Conservation (phyloP, 2,113 vertebrate species). For the Enhydra lutris region DNA sequence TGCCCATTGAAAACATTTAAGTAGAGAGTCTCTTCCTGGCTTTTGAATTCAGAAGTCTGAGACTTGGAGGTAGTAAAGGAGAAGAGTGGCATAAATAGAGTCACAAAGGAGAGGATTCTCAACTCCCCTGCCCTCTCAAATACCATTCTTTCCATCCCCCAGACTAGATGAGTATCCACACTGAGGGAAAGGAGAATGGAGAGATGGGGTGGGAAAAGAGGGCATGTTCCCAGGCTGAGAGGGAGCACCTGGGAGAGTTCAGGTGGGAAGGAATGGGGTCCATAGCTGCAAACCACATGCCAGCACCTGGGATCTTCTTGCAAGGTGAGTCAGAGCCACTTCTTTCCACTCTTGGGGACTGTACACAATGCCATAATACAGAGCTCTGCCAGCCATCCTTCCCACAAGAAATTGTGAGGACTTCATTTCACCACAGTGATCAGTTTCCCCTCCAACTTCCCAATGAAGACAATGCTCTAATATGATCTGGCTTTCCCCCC, state of each 20-base stretch:
- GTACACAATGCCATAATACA: not conserved
- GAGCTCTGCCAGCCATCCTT: not conserved
- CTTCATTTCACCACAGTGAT: not conserved
- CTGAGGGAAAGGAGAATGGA: not conserved
- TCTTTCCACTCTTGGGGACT: not conserved
- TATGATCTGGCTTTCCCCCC: not conserved
- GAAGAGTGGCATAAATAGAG: not conserved
- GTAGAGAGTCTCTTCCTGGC: not conserved
- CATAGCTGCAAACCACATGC: rapidly evolving
- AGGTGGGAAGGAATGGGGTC: not conserved
- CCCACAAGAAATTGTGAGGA: not conserved
- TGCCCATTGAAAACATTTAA: not conserved
- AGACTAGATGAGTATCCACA: not conserved
- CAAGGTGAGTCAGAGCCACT: not conserved
- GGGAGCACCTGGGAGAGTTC: not conserved
- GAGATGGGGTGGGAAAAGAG: not conserved
- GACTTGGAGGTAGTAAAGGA: not conserved
- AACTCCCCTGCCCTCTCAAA: not conserved
- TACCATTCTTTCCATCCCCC: not conserved
- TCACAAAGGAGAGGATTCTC: not conserved
- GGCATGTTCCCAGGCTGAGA: not conserved
- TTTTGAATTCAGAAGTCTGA: not conserved
- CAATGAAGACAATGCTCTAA: not conserved
- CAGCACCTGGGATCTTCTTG: not conserved
- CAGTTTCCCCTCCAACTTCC: not conserved